Evolutionary conservation across 2,888 invertebrate genomes (phyloP), one percentile per base, ranked within the genome.

Genomic region (Nesidiocoris tenuis): DNA sequence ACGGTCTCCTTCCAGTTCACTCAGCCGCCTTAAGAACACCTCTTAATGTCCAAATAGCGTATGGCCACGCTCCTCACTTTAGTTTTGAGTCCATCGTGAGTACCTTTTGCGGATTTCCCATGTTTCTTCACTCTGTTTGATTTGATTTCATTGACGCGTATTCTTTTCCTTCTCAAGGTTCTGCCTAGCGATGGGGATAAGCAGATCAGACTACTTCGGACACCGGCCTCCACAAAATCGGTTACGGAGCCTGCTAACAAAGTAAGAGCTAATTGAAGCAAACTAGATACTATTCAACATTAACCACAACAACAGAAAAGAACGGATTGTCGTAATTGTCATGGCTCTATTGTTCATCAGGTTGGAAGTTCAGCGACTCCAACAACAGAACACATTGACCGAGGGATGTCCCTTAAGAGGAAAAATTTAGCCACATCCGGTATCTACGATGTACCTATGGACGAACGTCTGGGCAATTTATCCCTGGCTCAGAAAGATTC

Each of bases 391-490:
- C 57, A 72, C 54, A 18, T 72, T 9, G 55, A 72, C 55, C 61
- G 72, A 21, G 63, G 72, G 2, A 7, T 21, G n/a, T 21, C 72
- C 5, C 18, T 22, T 19, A 72, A 72, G 39, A 72, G 72, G 54
- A 72, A 61, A 18, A 18, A 63, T 21, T 9, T 56, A 16, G 2
- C 61, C 1, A 9, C 63, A 16, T 19, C 57, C 3, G 66, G 59
- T 23, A 61, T 72, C 63, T 78, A 87, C 54, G 90, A 93, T 83
- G 88, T 93, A 12, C 92, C 94, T 0, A 90, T 96, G 88, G 94
- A 95, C 82, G 89, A 90, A 7, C 86, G 95, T 25, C 83, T 96
- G 21, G 91, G 93, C 79, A 94, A 94, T 83, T 85, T 96, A 22
- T 77, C 77, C 1, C 57, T 77, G 3, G 79, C 76, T 24, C 67